Percentiles rank a stretch among this genome's conserved stretches.
Evolutionary conservation across 2,888 invertebrate genomes (phyloP).

Genomic region (Oscheius sp.): DNA sequence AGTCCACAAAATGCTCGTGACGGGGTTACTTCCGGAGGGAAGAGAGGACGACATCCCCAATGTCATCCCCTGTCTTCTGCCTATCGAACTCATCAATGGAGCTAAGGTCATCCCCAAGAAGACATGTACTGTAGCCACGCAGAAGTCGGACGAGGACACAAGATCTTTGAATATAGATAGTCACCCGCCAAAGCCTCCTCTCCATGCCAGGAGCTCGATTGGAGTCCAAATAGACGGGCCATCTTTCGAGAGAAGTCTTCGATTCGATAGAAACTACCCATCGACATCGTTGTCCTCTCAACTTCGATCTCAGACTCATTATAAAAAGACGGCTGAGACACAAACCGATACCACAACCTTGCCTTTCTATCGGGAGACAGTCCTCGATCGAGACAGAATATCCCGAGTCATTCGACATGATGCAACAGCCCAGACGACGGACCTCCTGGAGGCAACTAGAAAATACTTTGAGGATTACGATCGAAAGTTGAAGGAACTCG

Average conservation of each 20-base stretch:
- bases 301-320: constrained; percentile 34
- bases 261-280: constrained; percentile 31
- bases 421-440: constrained; percentile 43
- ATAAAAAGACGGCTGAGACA: constrained; percentile 49
- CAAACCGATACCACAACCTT: constrained; percentile 49
- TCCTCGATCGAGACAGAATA: constrained; percentile 2
- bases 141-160: constrained; percentile 29
- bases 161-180: neutral
- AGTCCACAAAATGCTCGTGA: constrained; percentile 67
- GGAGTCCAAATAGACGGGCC: constrained; percentile 23
- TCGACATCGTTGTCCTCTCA: constrained; percentile 49
- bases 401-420: constrained; percentile 10
- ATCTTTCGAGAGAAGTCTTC: constrained; percentile 26
- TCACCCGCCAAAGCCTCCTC: constrained; percentile 23
- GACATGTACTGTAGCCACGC: constrained; percentile 38
- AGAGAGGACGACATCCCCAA: constrained; percentile 63
- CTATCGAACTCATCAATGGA: constrained; percentile 64
- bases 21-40: constrained; percentile 63
- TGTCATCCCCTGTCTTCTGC: constrained; percentile 65
- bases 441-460: constrained; percentile 60
- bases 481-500: constrained; percentile 57
- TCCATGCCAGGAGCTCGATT: constrained; percentile 20
- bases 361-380: constrained; percentile 21
- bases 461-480: constrained; percentile 67
- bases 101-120: constrained; percentile 60